Percentiles rank a stretch among this genome's conserved stretches.
phyloP scores from a whole-genome alignment of 2,113 vertebrate species.

The Ophiodon elongatus region DNA sequence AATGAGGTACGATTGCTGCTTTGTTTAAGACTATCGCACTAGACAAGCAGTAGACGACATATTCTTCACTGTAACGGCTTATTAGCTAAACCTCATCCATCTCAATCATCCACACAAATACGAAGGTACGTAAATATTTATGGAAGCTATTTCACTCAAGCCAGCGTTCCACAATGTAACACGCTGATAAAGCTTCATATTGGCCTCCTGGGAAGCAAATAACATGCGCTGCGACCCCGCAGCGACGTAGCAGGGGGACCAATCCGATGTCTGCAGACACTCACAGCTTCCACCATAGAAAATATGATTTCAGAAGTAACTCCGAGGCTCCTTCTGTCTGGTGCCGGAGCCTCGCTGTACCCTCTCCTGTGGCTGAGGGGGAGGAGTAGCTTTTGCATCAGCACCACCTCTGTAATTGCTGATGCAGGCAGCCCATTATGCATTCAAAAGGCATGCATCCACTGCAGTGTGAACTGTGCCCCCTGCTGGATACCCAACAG shows the following conservation, averaged over 20 bases:
- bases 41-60: background rate
- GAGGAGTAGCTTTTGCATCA: constrained; percentile 54
- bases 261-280: constrained; percentile 16
- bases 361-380: constrained; percentile 4
- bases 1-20: background rate
- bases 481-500: constrained; percentile 66
- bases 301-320: constrained; percentile 11
- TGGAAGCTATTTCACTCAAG: background rate
- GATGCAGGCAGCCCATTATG: constrained; percentile 65
- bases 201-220: background rate
- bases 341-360: constrained; percentile 3
- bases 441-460: constrained; percentile 57
- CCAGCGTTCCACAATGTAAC: background rate
- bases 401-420: constrained; percentile 64
- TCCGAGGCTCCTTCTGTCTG: constrained; percentile 24
- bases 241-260: background rate
- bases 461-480: constrained; percentile 68
- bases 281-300: no score
- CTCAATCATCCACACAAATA: background rate
- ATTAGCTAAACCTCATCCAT: background rate
- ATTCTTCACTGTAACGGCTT: background rate
- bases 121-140: background rate
- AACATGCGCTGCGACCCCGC: background rate
- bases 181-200: background rate
- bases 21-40: background rate